A percentile compares a stretch with the other conserved stretches of the same genome.
Conservation (phyloP, 2,113 vertebrate genomes). For the Rhinolophus ferrumequinum region DNA sequence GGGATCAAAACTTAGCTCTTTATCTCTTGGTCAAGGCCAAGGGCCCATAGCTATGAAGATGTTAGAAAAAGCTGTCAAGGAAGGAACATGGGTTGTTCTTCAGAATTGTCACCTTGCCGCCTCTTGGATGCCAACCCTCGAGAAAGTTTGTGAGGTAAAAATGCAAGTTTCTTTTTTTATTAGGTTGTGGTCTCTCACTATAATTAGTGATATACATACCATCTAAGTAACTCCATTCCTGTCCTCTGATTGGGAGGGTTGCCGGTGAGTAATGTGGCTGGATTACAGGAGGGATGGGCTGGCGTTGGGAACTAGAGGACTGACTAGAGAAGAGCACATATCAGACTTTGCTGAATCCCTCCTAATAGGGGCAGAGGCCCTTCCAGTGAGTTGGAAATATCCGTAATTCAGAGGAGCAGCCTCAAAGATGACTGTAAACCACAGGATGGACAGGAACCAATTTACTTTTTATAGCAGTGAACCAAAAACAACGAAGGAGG, state of each 20-base stretch:
- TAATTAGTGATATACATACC: neutral
- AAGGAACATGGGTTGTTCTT: conserved; percentile 94
- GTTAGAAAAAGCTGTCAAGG: conserved; percentile 90
- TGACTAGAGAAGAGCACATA: accelerated
- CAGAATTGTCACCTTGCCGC: conserved; percentile 95
- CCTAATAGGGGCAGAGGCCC: accelerated
- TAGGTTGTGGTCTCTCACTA: neutral
- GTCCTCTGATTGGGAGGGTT: neutral
- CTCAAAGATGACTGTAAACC: neutral
- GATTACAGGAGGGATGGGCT: neutral
- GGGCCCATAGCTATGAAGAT: conserved; percentile 93
- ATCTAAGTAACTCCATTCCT: too few relatives aligned
- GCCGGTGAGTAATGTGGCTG: neutral
- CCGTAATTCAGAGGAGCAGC: neutral
- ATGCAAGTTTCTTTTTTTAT: neutral
- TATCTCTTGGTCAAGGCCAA: conserved; percentile 95
- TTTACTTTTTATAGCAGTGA: neutral
- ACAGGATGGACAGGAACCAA: neutral
- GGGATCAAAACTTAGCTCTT: conserved; percentile 90
- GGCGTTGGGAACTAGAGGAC: accelerated
- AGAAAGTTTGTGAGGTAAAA: conserved; percentile 93
- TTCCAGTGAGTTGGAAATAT: neutral
- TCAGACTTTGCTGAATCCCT: neutral
- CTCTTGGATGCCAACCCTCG: conserved; percentile 94
- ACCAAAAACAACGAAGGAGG: neutral